These are phyloP conservation scores for Mirounga angustirostris DNA, from an alignment of 2,113 vertebrate species.

Conservation along the genomic window DNA sequence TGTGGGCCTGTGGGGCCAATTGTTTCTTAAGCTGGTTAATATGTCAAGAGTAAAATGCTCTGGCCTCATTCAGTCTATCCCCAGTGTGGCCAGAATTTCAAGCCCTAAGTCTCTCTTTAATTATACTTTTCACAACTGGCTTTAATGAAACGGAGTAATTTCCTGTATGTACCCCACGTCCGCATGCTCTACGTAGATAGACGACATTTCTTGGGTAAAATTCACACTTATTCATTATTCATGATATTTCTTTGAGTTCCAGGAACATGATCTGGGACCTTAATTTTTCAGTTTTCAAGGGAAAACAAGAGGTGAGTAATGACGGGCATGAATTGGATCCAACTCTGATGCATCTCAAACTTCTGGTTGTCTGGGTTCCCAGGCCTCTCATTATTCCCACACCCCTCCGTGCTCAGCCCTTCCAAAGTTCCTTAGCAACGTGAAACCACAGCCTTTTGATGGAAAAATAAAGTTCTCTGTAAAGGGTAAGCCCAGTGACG, in stretches of 20 bases:
- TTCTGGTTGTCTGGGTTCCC: neutral
- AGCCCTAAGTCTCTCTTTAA: neutral
- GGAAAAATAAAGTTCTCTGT: neutral
- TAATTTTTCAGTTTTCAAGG: slow-evolving; percentile 15
- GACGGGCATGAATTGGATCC: neutral
- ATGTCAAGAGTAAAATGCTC: neutral
- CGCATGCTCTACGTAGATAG: neutral
- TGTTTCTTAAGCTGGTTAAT: neutral
- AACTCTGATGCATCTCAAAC: neutral
- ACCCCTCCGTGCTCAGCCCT: neutral
- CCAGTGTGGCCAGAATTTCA: neutral
- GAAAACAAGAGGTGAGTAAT: neutral
- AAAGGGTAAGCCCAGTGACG: neutral
- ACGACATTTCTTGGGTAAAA: neutral
- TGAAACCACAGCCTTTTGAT: neutral
- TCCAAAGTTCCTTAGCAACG: neutral
- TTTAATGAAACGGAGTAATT: neutral
- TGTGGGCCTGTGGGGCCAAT: neutral
- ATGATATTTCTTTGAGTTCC: neutral
- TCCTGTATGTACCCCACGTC: neutral
- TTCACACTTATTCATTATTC: neutral
- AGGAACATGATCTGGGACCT: neutral
- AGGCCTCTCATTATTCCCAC: neutral
- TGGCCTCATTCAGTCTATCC: neutral
- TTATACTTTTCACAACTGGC: neutral